phyloP scores from a whole-genome alignment of 2,113 vertebrate genomes.

The Zosterops japonicus region DNA sequence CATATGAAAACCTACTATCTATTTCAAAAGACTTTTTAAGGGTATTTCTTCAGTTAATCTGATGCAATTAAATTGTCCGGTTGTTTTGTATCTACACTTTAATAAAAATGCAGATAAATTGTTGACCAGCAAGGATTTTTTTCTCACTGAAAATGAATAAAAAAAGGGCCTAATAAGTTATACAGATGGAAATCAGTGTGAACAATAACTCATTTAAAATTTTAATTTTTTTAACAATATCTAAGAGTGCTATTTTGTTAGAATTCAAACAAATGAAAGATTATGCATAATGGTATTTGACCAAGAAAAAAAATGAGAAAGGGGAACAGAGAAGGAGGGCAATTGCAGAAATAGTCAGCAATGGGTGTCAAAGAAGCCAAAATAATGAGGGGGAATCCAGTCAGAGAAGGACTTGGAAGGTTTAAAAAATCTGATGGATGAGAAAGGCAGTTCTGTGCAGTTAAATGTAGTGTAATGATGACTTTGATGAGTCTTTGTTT shows the following conservation, averaged over 20 bases:
- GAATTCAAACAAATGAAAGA: conserved; percentile 34
- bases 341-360: conserved; percentile 6
- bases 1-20: neutral
- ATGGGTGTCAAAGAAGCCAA: neutral
- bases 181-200: neutral
- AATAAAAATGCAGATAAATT: neutral
- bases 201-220: conserved; percentile 46
- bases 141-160: neutral
- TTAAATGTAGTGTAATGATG: conserved; percentile 69
- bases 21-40: neutral
- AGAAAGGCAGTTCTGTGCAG: conserved; percentile 56
- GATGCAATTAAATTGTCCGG: neutral
- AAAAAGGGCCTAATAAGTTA: neutral
- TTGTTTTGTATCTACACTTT: neutral
- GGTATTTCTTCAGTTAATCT: neutral
- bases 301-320: neutral
- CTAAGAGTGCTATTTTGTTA: conserved; percentile 29
- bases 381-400: conserved; percentile 28
- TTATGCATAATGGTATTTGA: conserved; percentile 7
- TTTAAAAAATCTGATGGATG: conserved; percentile 59
- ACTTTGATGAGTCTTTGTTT: conserved; percentile 73
- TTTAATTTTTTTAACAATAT: conserved; percentile 33
- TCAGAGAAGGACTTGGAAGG: neutral
- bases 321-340: neutral
- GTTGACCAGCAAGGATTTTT: neutral